Evolutionary conservation across 2,888 invertebrate species (phyloP).

Genomic region (Opisthograptis luteolata): DNA sequence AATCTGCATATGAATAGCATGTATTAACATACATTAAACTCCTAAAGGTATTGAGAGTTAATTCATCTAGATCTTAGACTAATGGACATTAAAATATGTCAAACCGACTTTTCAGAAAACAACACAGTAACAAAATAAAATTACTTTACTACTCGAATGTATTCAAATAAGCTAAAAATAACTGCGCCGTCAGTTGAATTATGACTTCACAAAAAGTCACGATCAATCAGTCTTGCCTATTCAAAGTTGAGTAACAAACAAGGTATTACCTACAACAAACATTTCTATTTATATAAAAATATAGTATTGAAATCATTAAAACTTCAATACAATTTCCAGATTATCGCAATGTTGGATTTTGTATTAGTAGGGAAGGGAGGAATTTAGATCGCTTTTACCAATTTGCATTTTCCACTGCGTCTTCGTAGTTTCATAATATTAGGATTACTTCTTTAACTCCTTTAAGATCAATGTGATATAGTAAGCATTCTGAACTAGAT

Average conservation of each 20-base stretch:
- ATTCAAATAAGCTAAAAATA: too few species aligned
- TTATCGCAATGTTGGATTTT: too few species aligned
- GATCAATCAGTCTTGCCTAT: too few species aligned
- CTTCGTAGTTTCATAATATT: conserved; percentile 3
- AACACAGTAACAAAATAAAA: neutral
- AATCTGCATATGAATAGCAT: conserved; percentile 33
- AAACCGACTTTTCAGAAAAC: neutral
- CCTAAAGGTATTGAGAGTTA: conserved; percentile 12
- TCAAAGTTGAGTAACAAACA: too few species aligned
- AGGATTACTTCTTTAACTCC: neutral
- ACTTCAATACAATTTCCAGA: too few species aligned
- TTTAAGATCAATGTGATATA: neutral
- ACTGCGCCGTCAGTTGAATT: neutral
- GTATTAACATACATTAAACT: conserved; percentile 25
- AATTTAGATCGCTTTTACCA: conserved; percentile 30
- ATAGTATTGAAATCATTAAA: too few species aligned
- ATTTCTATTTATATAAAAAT: too few species aligned
- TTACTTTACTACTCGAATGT: too few species aligned
- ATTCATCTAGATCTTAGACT: neutral
- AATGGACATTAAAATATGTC: conserved; percentile 4
- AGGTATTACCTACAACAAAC: too few species aligned
- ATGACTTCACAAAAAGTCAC: too few species aligned
- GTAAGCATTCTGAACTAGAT: conserved; percentile 24
- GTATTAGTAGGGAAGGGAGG: neutral
- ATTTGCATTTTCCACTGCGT: conserved; percentile 21